phyloP scores from a whole-genome alignment of 1,140 invertebrate species.

The Eupristina koningsbergeri region DNA sequence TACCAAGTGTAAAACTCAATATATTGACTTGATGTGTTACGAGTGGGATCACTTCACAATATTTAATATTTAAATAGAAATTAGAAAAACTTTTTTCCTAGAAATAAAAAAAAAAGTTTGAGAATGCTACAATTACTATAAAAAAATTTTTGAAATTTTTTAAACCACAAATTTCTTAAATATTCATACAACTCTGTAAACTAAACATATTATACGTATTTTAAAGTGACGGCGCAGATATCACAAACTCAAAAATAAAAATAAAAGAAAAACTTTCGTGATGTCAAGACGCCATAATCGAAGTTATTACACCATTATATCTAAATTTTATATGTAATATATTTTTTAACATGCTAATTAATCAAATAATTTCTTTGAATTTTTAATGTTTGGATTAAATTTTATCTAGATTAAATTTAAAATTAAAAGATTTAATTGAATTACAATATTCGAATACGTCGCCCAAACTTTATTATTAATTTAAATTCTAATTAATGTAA shows the following conservation, averaged over 20 bases:
- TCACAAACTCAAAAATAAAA: neutral
- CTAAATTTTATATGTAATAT: neutral
- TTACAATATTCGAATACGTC: neutral
- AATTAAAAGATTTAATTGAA: slow-evolving; percentile 21
- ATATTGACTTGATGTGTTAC: slow-evolving; percentile 15
- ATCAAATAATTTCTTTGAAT: too few relatives aligned
- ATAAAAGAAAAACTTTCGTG: neutral
- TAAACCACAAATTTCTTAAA: neutral
- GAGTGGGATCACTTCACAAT: slow-evolving; percentile 15
- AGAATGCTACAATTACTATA: neutral
- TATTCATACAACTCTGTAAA: neutral
- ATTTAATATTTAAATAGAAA: slow-evolving; percentile 14
- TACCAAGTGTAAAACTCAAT: slow-evolving; percentile 40
- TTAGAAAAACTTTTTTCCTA: neutral
- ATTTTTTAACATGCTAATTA: neutral
- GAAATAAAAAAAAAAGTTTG: neutral
- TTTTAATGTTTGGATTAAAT: neutral
- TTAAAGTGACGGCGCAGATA: too few relatives aligned
- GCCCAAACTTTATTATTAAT: slow-evolving; percentile 18
- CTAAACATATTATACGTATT: neutral
- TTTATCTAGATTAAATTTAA: neutral
- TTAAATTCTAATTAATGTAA: neutral
- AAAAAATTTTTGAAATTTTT: neutral
- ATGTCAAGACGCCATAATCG: neutral
- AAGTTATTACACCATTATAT: neutral